Evolutionary conservation across 2,113 vertebrate genomes (phyloP).

Genomic region (Muscicapa adusta): DNA sequence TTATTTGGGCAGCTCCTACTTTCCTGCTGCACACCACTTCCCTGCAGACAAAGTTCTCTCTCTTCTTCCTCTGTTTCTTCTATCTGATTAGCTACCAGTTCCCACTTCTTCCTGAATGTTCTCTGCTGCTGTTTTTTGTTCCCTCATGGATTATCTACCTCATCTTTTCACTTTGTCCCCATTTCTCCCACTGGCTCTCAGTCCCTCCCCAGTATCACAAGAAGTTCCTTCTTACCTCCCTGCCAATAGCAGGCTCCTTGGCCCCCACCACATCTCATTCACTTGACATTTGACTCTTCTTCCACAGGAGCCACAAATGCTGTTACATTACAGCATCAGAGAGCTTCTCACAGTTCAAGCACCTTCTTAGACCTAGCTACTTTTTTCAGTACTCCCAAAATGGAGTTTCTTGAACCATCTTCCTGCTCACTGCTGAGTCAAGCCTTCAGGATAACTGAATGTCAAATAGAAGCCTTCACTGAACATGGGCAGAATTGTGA

Average conservation of each 20-base stretch:
- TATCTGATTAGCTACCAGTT: neutral
- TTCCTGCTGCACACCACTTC: neutral
- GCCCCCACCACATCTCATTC: neutral
- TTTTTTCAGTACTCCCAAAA: neutral
- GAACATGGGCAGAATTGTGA: neutral
- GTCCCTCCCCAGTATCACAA: neutral
- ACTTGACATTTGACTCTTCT: neutral
- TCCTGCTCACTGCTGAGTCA: neutral
- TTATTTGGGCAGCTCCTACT: neutral
- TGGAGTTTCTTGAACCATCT: neutral
- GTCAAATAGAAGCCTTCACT: neutral
- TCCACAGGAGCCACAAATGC: neutral
- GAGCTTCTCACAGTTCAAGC: neutral
- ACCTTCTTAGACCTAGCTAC: neutral
- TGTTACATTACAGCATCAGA: neutral
- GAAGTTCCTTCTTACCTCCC: neutral
- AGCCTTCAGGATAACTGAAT: neutral
- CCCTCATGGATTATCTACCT: neutral
- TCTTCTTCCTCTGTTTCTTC: neutral
- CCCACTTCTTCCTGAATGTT: neutral
- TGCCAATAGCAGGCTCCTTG: neutral
- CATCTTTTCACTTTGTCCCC: neutral
- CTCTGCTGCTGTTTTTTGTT: neutral
- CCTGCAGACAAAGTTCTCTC: neutral
- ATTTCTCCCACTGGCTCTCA: neutral